A percentile compares a stretch with the other conserved stretches of the same genome.
Evolutionary conservation across 1,140 invertebrate genomes (phyloP).

Genomic region (Lysiphlebus fabarum): DNA sequence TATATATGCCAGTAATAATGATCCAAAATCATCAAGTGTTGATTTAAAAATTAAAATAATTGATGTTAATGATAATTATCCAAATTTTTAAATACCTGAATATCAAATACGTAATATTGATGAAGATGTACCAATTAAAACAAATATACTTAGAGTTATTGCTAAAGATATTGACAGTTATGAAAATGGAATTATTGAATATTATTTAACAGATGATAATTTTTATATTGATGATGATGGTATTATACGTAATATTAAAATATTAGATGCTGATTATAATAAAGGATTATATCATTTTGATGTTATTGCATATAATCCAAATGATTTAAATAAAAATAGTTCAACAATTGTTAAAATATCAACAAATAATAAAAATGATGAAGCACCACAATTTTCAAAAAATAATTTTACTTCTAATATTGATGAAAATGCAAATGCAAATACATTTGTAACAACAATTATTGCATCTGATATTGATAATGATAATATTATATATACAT

Average conservation of each 20-base stretch:
- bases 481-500: conserved; percentile 90
- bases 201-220: conserved; percentile 87
- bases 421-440: conserved; percentile 91
- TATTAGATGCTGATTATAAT: conserved; percentile 91
- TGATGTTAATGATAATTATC: conserved; percentile 93
- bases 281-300: conserved; percentile 93
- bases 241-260: conserved; percentile 88
- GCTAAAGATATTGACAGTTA: conserved; percentile 90
- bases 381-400: conserved; percentile 93
- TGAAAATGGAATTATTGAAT: conserved; percentile 90
- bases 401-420: conserved; percentile 95
- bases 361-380: conserved; percentile 94
- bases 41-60: conserved; percentile 84
- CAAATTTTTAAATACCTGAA: conserved; percentile 91
- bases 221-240: conserved; percentile 89
- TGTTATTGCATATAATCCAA: conserved; percentile 74
- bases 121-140: conserved; percentile 87
- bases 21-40: conserved; percentile 91
- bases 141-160: conserved; percentile 86
- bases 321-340: conserved; percentile 86
- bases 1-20: conserved; percentile 92
- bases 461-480: conserved; percentile 94
- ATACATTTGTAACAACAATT: conserved; percentile 89
- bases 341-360: conserved; percentile 89
- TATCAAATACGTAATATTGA: conserved; percentile 94